Base-by-base conservation (phyloP, 2,113 vertebrate species). In the Narcine bancroftii region DNA sequence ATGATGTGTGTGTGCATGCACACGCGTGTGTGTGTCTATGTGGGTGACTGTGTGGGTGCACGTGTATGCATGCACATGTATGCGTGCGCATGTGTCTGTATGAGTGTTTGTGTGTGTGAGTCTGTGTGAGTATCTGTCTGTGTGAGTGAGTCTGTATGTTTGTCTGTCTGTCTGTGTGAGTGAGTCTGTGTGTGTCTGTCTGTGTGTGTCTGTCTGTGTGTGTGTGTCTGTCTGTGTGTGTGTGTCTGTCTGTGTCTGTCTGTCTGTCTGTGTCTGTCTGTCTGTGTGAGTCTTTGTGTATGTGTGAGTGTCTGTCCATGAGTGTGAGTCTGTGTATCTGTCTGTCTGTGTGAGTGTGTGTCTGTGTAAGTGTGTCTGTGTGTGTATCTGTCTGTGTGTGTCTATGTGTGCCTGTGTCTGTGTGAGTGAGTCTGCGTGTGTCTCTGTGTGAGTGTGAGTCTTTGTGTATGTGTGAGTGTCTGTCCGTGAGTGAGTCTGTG, bases 71-170 rank as follows among this genome's bases (percentile, higher is more conserved):
- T 83, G 79, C 21, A 33, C 10, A 6, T 45, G 7, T 45, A 33
- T 42, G 79, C 10, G 79, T 11, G n/a, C 10, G 7, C 11, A 9
- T 45, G 36, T 93, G 60, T 73, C n/a, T n/a, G 50, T 39, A 79
- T 72, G 56, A 92, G 79, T 92, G 73, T 50, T 24, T 92, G 50
- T 69, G 26, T 71, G 75, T 92, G 71, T 72, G 87, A 89, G 87
- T 77, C n/a, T n/a, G 50, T 50, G 39, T 92, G 76, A 19, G 77
- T 77, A 21, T 26, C n/a, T 91, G 36, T 72, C 15, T 72, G 56
- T 93, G 79, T 81, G 53, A 33, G 53, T 92, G 53, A 47, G 45
- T 71, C 42, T 92, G 50, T 72, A 71, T 92, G 87, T 92, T 33
- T 50, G 39, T 92, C 42, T 33, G 77, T 77, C 21, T 9, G 1